Evolutionary conservation across 2,888 invertebrate species (phyloP).

Genomic region (Erebia palarica): DNA sequence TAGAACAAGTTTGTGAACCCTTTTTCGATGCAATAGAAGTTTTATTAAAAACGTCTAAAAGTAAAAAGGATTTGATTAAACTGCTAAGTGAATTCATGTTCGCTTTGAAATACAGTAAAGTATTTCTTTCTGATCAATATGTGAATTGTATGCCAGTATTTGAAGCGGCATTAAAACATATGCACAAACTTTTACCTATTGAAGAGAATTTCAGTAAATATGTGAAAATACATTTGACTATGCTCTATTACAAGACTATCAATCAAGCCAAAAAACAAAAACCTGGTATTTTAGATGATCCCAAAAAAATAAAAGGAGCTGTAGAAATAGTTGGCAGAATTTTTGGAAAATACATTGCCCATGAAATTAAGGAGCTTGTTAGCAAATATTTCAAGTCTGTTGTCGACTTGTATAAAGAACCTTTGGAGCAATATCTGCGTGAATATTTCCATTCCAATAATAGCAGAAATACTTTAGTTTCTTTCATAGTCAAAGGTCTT

Average conservation of each 20-base stretch:
- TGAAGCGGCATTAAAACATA: slow-evolving; percentile 49
- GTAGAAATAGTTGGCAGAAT: slow-evolving; percentile 51
- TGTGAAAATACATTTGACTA: slow-evolving; percentile 54
- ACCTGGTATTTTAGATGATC: slow-evolving; percentile 50
- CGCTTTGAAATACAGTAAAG: slow-evolving; percentile 52
- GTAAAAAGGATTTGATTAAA: slow-evolving; percentile 22
- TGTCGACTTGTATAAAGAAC: slow-evolving; percentile 48
- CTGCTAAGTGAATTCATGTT: slow-evolving; percentile 46
- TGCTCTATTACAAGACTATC: slow-evolving; percentile 58
- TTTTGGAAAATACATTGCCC: slow-evolving; percentile 54
- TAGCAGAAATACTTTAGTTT: slow-evolving; percentile 32
- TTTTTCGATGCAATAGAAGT: slow-evolving; percentile 49
- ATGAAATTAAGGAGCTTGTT: slow-evolving; percentile 50
- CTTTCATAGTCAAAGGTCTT: slow-evolving; percentile 41
- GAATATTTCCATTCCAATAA: slow-evolving; percentile 36
- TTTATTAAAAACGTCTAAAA: slow-evolving; percentile 30
- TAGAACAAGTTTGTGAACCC: slow-evolving; percentile 47
- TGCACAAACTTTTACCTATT: slow-evolving; percentile 50
- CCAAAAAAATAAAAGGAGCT: slow-evolving; percentile 46
- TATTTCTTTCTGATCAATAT: slow-evolving; percentile 51
- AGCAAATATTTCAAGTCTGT: slow-evolving; percentile 54
- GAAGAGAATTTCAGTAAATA: slow-evolving; percentile 52
- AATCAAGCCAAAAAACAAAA: slow-evolving; percentile 48
- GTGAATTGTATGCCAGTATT: slow-evolving; percentile 53
- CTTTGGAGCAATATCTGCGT: slow-evolving; percentile 45